Base-by-base conservation (phyloP, 2,113 vertebrate genomes). In the Fulmarus glacialis region DNA sequence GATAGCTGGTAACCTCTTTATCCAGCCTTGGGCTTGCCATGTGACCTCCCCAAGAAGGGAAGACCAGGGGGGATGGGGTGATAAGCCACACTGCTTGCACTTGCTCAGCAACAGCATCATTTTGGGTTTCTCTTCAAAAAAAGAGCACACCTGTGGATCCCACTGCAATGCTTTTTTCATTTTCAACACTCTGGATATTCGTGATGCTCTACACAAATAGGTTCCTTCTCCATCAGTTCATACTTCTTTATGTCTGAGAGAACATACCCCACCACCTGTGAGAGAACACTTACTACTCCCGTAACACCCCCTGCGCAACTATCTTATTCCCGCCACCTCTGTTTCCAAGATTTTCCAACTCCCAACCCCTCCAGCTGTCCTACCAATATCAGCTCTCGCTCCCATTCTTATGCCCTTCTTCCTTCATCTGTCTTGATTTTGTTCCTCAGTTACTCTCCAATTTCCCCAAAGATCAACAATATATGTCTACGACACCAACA, bases 1-100 rank as follows among this genome's bases (percentile, higher is more conserved):
- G 56, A 45, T 52, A 91, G 55, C 68, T 84, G 80, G 75, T 95
- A 84, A 56, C 16, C 17, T 87, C 64, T 73, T 91, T 78, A 92
- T 68, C 19, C 73, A 92, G 36, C 80, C 64, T 68, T 87, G 30
- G 9, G 47, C 84, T 91, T 22, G 4, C 81, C 19, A 13, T n/a
- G 40, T 82, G 60, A 63, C 23, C 72, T 80, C 64, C 64, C 19
- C 15, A 58, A 47, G 82, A 77, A 78, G 43, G 24, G 48, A 64
- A 72, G 75, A 45, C 2, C 4, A 15, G 7, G 2, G 2, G 3
- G 3, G 8, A 15, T 4, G 6, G 15, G 26, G 14, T 36, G 30
- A 30, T 47, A 73, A 81, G 12, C 21, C 42, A 47, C 32, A 26
- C 12, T 43, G 26, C 36, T 36, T 40, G 52, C 50, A 45, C 56